Percentiles rank a stretch among this genome's conserved stretches.
phyloP scores from a whole-genome alignment of 1,140 invertebrate species.

The Euwallacea fornicatus region DNA sequence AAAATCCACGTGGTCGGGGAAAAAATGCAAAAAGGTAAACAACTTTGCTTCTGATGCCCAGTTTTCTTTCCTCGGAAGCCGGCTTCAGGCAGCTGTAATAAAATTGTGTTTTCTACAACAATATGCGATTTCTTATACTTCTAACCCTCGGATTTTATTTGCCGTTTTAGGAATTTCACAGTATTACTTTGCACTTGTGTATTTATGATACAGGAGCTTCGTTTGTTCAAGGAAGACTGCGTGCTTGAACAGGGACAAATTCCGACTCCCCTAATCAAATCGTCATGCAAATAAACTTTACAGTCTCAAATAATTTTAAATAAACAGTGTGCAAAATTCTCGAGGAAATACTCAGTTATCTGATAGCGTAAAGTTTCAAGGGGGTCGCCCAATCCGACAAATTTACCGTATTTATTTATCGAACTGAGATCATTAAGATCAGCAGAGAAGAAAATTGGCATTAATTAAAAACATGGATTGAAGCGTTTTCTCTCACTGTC shows the following conservation, averaged over 20 bases:
- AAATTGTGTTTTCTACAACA: neutral
- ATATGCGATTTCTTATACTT: too few species aligned
- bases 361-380: conserved; percentile 2
- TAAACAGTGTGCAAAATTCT: neutral
- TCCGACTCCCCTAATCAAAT: conserved; percentile 5
- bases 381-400: neutral
- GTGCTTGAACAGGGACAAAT: neutral
- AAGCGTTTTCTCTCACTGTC: neutral
- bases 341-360: neutral
- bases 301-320: neutral
- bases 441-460: conserved; percentile 1
- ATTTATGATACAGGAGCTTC: too few species aligned
- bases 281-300: conserved; percentile 5
- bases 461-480: conserved; percentile 1
- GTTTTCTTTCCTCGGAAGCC: neutral
- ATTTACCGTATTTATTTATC: conserved; percentile 5
- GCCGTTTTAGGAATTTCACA: too few species aligned
- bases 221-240: too few species aligned
- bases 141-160: too few species aligned
- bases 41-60: neutral
- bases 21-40: neutral
- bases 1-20: neutral
- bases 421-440: neutral
- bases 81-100: neutral
- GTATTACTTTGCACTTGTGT: too few species aligned